These are phyloP conservation scores for Argyra leucocephala DNA, from an alignment of 2,888 invertebrate species.

Conservation along the genomic window DNA sequence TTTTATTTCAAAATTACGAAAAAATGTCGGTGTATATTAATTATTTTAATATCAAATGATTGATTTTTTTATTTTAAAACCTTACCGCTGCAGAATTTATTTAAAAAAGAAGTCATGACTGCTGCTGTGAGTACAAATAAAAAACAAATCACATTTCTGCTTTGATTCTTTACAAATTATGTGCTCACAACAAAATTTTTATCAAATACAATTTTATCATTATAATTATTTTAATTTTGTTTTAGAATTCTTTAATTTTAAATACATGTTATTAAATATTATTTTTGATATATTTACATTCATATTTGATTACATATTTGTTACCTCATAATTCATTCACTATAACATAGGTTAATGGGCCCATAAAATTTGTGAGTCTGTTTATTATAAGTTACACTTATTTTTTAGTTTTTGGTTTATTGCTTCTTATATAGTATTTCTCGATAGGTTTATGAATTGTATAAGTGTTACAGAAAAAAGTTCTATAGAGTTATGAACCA, in stretches of 20 bases:
- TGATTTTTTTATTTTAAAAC: background rate
- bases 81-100: background rate
- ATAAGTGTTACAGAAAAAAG: too few species aligned
- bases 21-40: background rate
- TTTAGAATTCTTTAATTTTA: background rate
- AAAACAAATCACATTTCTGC: background rate
- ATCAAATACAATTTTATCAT: background rate
- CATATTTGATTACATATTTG: too few species aligned
- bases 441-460: too few species aligned
- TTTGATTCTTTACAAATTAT: background rate
- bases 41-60: background rate
- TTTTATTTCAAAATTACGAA: background rate
- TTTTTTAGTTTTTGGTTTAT: too few species aligned
- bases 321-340: too few species aligned
- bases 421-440: too few species aligned
- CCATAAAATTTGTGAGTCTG: too few species aligned
- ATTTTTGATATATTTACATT: too few species aligned
- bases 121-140: background rate
- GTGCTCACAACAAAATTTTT: background rate
- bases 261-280: background rate
- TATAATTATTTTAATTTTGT: background rate
- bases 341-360: too few species aligned
- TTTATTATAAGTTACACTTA: too few species aligned
- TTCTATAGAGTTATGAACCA: too few species aligned
- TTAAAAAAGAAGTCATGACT: conserved; percentile 4